Percentiles rank a stretch among this genome's conserved stretches.
phyloP scores from a whole-genome alignment of 1,140 invertebrate species.

The Reticulitermes speratus region DNA sequence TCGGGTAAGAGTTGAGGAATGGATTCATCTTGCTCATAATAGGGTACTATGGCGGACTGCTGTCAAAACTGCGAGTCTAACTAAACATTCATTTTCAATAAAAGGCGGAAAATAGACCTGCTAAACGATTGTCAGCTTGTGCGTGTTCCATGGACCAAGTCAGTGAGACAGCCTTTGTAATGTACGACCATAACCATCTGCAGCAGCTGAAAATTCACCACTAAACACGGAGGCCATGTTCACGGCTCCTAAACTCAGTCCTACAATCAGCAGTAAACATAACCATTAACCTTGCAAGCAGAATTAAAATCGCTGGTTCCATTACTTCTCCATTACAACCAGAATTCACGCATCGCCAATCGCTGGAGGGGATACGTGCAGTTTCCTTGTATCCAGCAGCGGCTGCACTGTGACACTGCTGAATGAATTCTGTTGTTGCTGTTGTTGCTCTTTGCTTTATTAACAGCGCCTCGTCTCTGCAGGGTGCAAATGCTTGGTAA shows the following conservation, averaged over 20 bases:
- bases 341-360: not conserved
- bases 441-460: constrained; percentile 26
- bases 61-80: too few species aligned
- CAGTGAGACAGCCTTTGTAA: too few species aligned
- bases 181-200: too few species aligned
- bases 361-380: not conserved
- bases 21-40: too few species aligned
- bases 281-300: not conserved
- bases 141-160: too few species aligned
- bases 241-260: not conserved
- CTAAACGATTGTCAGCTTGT: too few species aligned
- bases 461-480: not conserved
- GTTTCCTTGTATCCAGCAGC: not conserved
- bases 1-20: too few species aligned
- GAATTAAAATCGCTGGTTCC: not conserved
- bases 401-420: not conserved
- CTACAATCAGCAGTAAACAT: not conserved
- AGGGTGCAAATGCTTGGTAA: constrained; percentile 30
- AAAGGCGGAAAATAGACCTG: too few species aligned
- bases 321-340: not conserved
- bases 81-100: too few species aligned
- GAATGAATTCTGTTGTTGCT: constrained; percentile 17
- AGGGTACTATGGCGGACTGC: too few species aligned
- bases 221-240: too few species aligned
- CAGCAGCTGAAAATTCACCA: too few species aligned